Evolutionary conservation across 2,113 vertebrate species (phyloP).

Genomic region (Elachura formosa): DNA sequence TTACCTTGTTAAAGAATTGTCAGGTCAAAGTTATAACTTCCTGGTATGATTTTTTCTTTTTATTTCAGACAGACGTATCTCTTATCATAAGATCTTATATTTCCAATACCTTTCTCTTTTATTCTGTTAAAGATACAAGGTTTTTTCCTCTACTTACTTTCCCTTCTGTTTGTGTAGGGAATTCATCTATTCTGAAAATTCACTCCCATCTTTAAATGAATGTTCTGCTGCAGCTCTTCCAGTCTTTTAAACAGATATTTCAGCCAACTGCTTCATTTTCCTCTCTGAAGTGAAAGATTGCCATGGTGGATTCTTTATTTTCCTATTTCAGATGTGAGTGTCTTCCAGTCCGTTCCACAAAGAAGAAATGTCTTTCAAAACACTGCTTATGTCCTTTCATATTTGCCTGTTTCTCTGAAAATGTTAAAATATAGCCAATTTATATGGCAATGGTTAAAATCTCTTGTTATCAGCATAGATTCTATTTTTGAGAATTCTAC

Average conservation of each 20-base stretch:
- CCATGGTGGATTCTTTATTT: background rate
- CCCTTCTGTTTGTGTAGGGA: background rate
- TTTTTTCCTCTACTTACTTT: background rate
- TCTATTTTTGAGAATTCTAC: background rate
- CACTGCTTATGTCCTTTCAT: background rate
- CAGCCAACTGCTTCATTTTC: background rate
- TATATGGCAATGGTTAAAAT: rapidly evolving
- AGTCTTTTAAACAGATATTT: background rate
- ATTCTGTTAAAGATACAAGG: background rate
- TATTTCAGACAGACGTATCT: background rate
- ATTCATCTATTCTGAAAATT: background rate
- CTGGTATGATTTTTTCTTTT: background rate
- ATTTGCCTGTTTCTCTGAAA: background rate
- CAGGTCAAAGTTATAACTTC: background rate
- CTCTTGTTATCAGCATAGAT: background rate
- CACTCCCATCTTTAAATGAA: background rate
- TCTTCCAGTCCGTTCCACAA: background rate
- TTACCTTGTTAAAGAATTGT: background rate
- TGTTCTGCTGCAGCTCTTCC: background rate
- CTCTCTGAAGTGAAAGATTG: background rate
- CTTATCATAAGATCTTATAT: background rate
- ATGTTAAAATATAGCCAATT: background rate
- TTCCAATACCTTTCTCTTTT: background rate
- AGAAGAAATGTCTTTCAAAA: background rate
- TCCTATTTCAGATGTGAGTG: background rate